phyloP scores from a whole-genome alignment of 2,888 invertebrate genomes.

The Ligdia adustata region DNA sequence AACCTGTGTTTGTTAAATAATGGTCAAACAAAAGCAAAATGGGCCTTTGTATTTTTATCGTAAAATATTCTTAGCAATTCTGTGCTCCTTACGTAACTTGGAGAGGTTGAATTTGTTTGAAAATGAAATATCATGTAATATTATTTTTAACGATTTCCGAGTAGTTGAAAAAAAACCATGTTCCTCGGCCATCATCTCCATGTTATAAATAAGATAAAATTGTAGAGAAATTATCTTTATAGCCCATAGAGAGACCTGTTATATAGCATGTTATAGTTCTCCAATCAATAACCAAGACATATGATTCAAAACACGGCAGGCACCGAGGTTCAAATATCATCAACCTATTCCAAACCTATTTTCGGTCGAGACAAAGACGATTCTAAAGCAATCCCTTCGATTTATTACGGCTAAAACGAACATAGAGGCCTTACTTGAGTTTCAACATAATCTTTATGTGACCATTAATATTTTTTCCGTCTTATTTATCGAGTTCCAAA shows the following conservation, averaged over 20 bases:
- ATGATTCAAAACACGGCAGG: slow-evolving; percentile 25
- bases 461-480: slow-evolving; percentile 73
- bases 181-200: not conserved
- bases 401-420: slow-evolving; percentile 60
- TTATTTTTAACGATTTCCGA: not conserved
- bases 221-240: slow-evolving; percentile 27
- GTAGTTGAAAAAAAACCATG: not conserved
- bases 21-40: slow-evolving; percentile 4
- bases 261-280: slow-evolving; percentile 14
- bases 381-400: slow-evolving; percentile 52
- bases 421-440: slow-evolving; percentile 66
- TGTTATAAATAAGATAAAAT: slow-evolving; percentile 22
- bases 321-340: slow-evolving; percentile 28
- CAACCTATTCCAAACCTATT: slow-evolving; percentile 32
- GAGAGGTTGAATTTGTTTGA: too few relatives aligned
- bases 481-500: slow-evolving; percentile 75
- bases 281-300: slow-evolving; percentile 27
- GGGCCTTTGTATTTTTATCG: not conserved
- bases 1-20: slow-evolving; percentile 13
- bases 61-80: not conserved
- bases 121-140: too few relatives aligned
- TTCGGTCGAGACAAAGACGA: slow-evolving; percentile 57
- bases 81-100: too few relatives aligned
- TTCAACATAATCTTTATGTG: slow-evolving; percentile 74
- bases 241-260: slow-evolving; percentile 19